Evolutionary conservation across 2,888 invertebrate species (phyloP).

Genomic region (Brachylomia viminalis): DNA sequence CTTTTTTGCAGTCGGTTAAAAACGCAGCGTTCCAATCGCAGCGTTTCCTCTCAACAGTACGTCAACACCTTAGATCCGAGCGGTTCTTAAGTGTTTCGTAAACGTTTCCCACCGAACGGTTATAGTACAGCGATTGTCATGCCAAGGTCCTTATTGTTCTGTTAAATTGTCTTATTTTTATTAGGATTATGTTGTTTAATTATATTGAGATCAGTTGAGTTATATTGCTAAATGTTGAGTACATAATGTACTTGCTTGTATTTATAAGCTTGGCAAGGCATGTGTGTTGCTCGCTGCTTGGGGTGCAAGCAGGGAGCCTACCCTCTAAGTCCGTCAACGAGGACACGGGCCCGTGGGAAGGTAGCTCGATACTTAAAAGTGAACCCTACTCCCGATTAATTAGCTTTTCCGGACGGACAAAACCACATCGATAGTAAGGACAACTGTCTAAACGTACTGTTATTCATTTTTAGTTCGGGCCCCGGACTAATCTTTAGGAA

Average conservation of each 20-base stretch:
- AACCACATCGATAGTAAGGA: too few species aligned
- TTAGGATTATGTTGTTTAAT: conserved; percentile 63
- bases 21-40: conserved; percentile 43
- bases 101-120: conserved; percentile 65
- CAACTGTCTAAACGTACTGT: too few species aligned
- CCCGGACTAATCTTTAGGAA: too few species aligned
- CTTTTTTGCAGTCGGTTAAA: too few species aligned
- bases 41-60: conserved; percentile 56
- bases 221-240: conserved; percentile 29
- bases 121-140: conserved; percentile 72
- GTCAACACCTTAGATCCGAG: conserved; percentile 45
- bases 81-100: conserved; percentile 70
- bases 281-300: too few species aligned
- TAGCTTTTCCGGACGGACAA: too few species aligned
- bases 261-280: neutral
- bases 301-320: too few species aligned
- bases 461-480: too few species aligned
- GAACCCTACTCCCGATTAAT: too few species aligned
- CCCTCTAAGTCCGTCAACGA: too few species aligned
- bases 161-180: conserved; percentile 66
- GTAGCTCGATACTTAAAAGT: too few species aligned
- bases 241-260: neutral
- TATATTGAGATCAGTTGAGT: conserved; percentile 53
- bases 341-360: too few species aligned
- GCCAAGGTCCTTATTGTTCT: conserved; percentile 80